Conservation (phyloP, 1,140 invertebrate species). For the Drosophila takahashii region DNA sequence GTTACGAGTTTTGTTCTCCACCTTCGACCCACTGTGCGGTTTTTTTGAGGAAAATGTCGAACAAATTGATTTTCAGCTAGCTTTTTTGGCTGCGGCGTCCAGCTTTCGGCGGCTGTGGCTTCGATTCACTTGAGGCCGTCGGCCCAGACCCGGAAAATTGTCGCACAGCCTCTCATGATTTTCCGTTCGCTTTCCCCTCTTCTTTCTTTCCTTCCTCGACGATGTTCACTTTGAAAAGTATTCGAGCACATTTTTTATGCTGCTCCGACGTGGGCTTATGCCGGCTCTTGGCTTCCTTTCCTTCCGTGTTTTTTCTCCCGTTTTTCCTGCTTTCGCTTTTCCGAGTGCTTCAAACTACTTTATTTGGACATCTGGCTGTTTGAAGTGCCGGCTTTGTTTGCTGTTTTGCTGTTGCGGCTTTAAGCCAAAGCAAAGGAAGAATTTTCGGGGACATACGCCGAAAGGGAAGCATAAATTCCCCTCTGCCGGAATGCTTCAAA, state of each 20-base stretch:
- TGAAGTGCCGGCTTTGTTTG: slow-evolving; percentile 51
- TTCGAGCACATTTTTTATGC: slow-evolving; percentile 72
- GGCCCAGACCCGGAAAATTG: slow-evolving; percentile 8
- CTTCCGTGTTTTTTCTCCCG: slow-evolving; percentile 1
- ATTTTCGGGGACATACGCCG: slow-evolving; percentile 22
- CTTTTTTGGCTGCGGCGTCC: slow-evolving; percentile 23
- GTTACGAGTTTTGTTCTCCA: background rate
- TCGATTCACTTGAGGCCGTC: slow-evolving; percentile 30
- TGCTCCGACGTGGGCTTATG: slow-evolving; percentile 51
- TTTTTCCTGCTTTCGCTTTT: slow-evolving; percentile 2
- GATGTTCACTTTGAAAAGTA: slow-evolving; percentile 71
- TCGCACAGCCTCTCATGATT: slow-evolving; percentile 42
- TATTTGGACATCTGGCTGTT: slow-evolving; percentile 67
- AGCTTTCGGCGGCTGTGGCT: slow-evolving; percentile 24
- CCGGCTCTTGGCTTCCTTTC: slow-evolving; percentile 21
- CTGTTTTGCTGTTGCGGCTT: slow-evolving; percentile 5
- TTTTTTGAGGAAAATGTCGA: slow-evolving; percentile 8
- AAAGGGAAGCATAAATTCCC: slow-evolving; percentile 31
- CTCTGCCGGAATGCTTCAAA: slow-evolving; percentile 2
- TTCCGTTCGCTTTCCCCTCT: slow-evolving; percentile 37
- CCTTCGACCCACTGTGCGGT: slow-evolving; percentile 29
- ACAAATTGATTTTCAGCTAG: slow-evolving; percentile 50
- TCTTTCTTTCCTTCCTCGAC: background rate
- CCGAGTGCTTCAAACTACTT: slow-evolving; percentile 67
- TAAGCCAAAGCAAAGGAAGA: slow-evolving; percentile 22